phyloP scores from a whole-genome alignment of 2,113 vertebrate species.

The Martes martes region DNA sequence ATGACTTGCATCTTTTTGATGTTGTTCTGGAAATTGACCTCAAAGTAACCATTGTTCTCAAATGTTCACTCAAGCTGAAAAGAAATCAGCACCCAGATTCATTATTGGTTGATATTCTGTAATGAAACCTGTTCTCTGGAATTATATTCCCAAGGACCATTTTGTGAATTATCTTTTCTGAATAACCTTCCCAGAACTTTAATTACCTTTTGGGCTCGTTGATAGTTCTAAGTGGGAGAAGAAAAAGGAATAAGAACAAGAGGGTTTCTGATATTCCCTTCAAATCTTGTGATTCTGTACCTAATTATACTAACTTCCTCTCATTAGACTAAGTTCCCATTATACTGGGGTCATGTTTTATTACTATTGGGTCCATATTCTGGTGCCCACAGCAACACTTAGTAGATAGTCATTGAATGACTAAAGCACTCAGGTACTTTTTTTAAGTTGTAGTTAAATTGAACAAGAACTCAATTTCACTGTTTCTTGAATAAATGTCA shows the following conservation, averaged over 20 bases:
- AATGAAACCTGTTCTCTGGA: not conserved
- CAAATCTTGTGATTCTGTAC: not conserved
- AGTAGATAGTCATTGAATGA: not conserved
- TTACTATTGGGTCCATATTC: not conserved
- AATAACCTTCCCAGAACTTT: not conserved
- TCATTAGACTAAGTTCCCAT: not conserved
- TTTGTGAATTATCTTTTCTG: not conserved
- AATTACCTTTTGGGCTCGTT: not conserved
- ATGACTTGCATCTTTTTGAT: not conserved
- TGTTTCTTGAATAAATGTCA: not conserved
- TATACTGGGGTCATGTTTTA: not conserved
- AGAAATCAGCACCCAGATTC: not conserved
- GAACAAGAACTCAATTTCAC: not conserved
- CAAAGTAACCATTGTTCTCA: not conserved
- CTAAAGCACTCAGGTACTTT: not conserved
- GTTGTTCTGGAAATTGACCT: conserved; percentile 10
- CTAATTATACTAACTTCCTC: not conserved
- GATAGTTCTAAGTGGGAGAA: not conserved
- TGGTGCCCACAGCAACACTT: not conserved
- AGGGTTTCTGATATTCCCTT: not conserved
- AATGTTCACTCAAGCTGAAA: not conserved
- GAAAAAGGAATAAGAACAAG: not conserved
- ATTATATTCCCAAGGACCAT: not conserved
- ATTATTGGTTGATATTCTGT: not conserved
- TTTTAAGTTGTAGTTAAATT: not conserved